Base-by-base conservation (phyloP, 2,113 vertebrate genomes). In the Rhabdomys dilectus region DNA sequence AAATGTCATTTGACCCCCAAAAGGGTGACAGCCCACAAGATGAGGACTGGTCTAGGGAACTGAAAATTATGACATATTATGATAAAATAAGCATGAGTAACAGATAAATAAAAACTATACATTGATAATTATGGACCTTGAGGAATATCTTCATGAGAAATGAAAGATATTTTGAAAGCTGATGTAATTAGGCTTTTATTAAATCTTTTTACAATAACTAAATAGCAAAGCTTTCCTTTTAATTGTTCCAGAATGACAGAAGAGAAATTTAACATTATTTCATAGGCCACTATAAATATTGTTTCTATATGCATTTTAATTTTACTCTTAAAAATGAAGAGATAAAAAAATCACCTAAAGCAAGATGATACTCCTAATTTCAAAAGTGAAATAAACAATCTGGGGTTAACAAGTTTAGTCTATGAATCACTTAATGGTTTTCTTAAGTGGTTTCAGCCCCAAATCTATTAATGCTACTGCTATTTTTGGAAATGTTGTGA, bases 331-430 rank as follows among this genome's bases (percentile, higher is more conserved):
- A 82, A 95, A 84, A 42, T 66, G 62, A 93, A 42, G 16, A 51
- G 6, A 76, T n/a, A 5, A 66, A 96, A 82, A 94, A 82, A 13
- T 45, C 62, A 89, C 56, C n/a, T 95, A 94, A 93, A 75, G 26
- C n/a, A 26, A 91, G 48, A 62, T 45, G 10, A 70, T 72, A 94
- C 78, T 19, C 29, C 26, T 58, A 26, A 76, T 82, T 97, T 93
- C 77, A 58, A 94, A 93, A 80, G 39, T 89, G 56, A 94, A 89
- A 39, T 88, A 36, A 66, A 95, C n/a, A 88, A 93, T 89, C n/a
- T 86, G 45, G 8, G 15, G 89, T 48, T 56, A 91, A 93, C 12
- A 84, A 93, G 3, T 4, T 39, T 76, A 78, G 70, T 60, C 8
- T 89, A 53, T 94, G 19, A 87, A 82, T 91, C 91, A 87, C 29